phyloP scores from a whole-genome alignment of 35 echinoderm and acorn worm genomes.

The Holothuria glaberrima region DNA sequence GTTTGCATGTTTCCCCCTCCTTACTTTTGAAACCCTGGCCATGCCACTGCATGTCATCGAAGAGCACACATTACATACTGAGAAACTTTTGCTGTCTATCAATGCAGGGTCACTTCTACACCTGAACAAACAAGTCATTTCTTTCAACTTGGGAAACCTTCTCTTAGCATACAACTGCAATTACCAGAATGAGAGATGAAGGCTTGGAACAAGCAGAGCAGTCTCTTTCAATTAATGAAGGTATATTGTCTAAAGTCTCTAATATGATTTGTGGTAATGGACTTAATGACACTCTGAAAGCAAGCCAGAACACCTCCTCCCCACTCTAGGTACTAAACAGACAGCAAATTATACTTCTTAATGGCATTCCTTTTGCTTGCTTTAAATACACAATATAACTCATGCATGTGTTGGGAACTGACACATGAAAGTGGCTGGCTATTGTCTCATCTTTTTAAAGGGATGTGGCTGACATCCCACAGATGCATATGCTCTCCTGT shows the following conservation, averaged over 20 bases:
- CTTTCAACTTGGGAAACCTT: too few species aligned
- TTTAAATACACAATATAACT: slow-evolving; percentile 66
- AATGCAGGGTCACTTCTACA: too few species aligned
- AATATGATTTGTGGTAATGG: slow-evolving; percentile 63
- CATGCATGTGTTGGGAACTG: slow-evolving; percentile 44
- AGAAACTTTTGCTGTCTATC: too few species aligned
- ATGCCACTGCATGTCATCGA: too few species aligned
- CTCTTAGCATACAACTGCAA: too few species aligned
- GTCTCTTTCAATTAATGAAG: slow-evolving; percentile 56
- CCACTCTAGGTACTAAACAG: slow-evolving; percentile 29
- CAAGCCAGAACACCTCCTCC: slow-evolving; percentile 47
- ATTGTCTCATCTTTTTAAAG: slow-evolving; percentile 48
- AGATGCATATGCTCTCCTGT: background rate
- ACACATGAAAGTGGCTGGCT: slow-evolving; percentile 62
- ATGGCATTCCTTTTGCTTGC: slow-evolving; percentile 43
- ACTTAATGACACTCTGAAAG: slow-evolving; percentile 55
- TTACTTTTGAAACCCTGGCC: too few species aligned
- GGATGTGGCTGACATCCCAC: background rate
- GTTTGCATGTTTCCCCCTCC: too few species aligned
- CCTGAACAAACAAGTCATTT: too few species aligned
- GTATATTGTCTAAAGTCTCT: slow-evolving; percentile 37
- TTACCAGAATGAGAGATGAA: background rate
- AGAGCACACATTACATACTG: too few species aligned
- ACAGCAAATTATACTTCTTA: slow-evolving; percentile 32
- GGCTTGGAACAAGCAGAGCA: slow-evolving; percentile 23